phyloP scores from a whole-genome alignment of 2,888 invertebrate genomes.

The Calliopum simillimum region DNA sequence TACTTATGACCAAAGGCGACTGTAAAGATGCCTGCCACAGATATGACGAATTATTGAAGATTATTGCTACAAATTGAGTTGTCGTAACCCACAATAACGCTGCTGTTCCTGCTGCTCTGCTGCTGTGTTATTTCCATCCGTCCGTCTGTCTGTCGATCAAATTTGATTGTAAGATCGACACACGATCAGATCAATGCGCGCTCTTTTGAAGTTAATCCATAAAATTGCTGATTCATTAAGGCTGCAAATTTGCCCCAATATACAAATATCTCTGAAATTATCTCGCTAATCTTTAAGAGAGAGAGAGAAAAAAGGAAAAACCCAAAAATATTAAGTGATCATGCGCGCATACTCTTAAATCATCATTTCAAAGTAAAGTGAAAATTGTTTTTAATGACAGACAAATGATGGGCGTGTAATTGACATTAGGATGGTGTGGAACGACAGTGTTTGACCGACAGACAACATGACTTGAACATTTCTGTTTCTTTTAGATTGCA shows the following conservation, averaged over 20 bases:
- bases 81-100: constrained; percentile 42
- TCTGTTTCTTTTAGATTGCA: too few relatives aligned
- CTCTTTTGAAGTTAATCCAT: constrained; percentile 15
- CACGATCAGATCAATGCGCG: background rate
- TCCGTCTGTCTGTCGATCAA: constrained; percentile 6
- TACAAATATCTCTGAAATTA: background rate
- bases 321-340: background rate
- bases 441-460: background rate
- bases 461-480: constrained; percentile 8
- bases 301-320: background rate
- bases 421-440: constrained; percentile 2
- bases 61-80: constrained; percentile 51
- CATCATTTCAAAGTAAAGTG: constrained; percentile 8
- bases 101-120: too few relatives aligned
- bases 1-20: background rate
- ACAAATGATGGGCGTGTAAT: constrained; percentile 35
- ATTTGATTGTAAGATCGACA: background rate
- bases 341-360: background rate
- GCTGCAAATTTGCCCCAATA: background rate
- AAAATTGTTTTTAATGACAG: constrained; percentile 31
- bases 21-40: constrained; percentile 48
- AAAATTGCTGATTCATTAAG: background rate
- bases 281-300: constrained; percentile 14
- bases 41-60: constrained; percentile 51
- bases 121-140: too few relatives aligned